These are phyloP conservation scores for Stictonetta naevosa DNA, from an alignment of 2,113 vertebrate species.

Conservation along the genomic window DNA sequence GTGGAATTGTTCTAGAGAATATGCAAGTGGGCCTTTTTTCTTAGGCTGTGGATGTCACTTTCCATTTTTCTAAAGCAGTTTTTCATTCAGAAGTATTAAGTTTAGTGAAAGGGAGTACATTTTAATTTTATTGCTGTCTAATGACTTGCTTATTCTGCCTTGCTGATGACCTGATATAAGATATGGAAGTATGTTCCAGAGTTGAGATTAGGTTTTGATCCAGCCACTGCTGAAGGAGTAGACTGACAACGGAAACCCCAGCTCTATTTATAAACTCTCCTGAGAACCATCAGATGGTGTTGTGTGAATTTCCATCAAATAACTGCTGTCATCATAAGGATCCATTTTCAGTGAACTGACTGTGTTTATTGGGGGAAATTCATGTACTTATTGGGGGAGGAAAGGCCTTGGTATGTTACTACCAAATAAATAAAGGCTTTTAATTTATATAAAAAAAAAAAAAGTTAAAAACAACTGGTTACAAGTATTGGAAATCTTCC, in stretches of 20 bases:
- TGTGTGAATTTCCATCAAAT: conserved; percentile 82
- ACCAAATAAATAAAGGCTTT: background rate
- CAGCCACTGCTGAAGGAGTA: background rate
- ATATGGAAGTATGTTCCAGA: conserved; percentile 52
- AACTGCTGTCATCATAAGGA: conserved; percentile 71
- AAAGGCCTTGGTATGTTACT: background rate
- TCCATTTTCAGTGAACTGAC: conserved; percentile 73
- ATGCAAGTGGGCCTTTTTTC: background rate
- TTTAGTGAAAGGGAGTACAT: background rate
- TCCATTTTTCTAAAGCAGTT: background rate
- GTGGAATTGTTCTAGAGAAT: background rate
- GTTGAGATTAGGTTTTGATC: conserved; percentile 42
- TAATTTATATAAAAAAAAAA: background rate
- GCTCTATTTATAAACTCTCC: conserved; percentile 84
- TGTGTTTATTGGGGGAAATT: conserved; percentile 71
- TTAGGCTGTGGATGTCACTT: background rate
- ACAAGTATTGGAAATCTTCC: background rate
- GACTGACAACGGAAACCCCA: conserved; percentile 65
- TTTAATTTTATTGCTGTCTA: background rate
- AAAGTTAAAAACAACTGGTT: background rate
- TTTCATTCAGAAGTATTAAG: background rate
- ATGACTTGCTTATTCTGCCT: conserved; percentile 12
- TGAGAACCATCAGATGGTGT: conserved; percentile 69
- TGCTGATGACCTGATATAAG: conserved; percentile 48
- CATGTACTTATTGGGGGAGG: background rate